phyloP scores from a whole-genome alignment of 2,797 vertebrate species.

The Botia kubotai region DNA sequence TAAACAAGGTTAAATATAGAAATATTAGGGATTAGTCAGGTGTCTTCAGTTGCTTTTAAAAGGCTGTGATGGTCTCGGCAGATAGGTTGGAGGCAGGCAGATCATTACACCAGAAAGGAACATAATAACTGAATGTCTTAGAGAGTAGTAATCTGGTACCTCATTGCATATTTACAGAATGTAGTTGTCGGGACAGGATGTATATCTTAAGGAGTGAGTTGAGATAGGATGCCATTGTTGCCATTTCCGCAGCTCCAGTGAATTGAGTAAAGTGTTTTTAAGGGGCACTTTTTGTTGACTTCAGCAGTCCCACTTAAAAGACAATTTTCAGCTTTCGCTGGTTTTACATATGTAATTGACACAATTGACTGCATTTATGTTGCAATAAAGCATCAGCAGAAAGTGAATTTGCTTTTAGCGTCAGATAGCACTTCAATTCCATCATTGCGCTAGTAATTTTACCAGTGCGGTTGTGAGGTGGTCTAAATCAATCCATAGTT shows the following conservation, averaged over 20 bases:
- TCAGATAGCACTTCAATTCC: not conserved
- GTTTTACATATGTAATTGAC: constrained; percentile 3
- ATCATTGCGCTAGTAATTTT: constrained; percentile 10
- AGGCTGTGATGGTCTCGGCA: too few species aligned
- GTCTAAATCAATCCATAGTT: not conserved
- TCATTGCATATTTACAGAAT: too few species aligned
- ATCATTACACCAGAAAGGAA: too few species aligned
- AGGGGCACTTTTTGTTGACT: not conserved
- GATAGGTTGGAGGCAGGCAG: too few species aligned
- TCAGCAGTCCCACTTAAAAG: not conserved
- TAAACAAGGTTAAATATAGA: too few species aligned
- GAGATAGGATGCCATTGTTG: not conserved
- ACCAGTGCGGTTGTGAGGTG: constrained; percentile 1
- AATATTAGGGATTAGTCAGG: too few species aligned
- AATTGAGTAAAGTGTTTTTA: constrained; percentile 10
- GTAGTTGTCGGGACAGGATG: too few species aligned
- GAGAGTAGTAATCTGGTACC: too few species aligned
- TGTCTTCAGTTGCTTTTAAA: too few species aligned
- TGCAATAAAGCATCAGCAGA: constrained; percentile 23
- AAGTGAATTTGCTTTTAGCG: constrained; percentile 16
- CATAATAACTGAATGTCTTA: too few species aligned
- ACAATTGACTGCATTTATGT: constrained; percentile 13
- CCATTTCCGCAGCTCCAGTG: not conserved
- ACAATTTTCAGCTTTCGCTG: constrained; percentile 19
- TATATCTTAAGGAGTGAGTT: too few species aligned